A percentile compares a stretch with the other conserved stretches of the same genome.
Evolutionary conservation across 2,888 invertebrate genomes (phyloP).

Genomic region (Abscondita cerata): DNA sequence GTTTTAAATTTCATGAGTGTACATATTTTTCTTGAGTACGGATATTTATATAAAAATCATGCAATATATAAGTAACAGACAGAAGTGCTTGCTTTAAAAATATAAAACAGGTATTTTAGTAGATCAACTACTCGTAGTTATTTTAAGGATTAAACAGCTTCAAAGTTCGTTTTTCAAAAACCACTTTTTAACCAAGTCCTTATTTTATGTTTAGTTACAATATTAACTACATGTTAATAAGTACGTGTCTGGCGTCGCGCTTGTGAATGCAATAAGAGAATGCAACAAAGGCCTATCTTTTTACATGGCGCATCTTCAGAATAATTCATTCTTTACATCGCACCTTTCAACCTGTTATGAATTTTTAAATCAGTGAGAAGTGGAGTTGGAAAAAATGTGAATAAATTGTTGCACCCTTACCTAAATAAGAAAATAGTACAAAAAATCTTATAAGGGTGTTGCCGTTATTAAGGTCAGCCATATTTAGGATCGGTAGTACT

Average conservation of each 20-base stretch:
- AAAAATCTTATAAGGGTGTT: background rate
- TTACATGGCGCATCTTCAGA: conserved; percentile 21
- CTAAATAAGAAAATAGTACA: no score
- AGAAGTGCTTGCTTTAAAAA: no score
- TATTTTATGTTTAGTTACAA: conserved; percentile 27
- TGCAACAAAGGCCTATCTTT: conserved; percentile 21
- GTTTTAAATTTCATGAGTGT: no score
- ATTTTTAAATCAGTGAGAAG: conserved; percentile 23
- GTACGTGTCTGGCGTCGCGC: conserved; percentile 16
- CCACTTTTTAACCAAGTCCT: no score
- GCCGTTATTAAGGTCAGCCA: conserved; percentile 14
- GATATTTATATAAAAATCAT: no score
- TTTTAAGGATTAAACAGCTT: no score
- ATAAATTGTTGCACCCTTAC: background rate
- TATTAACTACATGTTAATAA: conserved; percentile 39
- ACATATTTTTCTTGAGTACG: no score
- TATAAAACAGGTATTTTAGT: no score
- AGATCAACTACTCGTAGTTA: no score
- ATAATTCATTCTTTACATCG: conserved; percentile 29
- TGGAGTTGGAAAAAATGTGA: conserved; percentile 13
- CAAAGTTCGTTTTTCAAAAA: no score
- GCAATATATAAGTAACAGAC: no score
- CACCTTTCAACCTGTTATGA: conserved; percentile 30
- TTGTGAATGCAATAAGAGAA: conserved; percentile 16
- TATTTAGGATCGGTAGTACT: conserved; percentile 23